phyloP scores from a whole-genome alignment of 2,113 vertebrate species.

The Turdus rufiventris region DNA sequence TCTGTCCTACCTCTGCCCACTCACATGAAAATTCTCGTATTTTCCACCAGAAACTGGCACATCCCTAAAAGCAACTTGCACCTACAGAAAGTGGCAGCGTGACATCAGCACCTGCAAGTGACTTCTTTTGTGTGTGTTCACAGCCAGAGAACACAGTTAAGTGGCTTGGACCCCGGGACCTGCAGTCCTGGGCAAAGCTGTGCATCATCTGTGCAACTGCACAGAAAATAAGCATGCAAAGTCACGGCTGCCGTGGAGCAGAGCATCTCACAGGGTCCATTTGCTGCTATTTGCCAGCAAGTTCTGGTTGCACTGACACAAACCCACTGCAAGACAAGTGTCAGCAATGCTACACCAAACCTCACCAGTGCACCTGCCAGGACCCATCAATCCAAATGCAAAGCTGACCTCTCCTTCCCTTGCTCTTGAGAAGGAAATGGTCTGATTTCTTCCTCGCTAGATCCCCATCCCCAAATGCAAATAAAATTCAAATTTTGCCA shows the following conservation, averaged over 20 bases:
- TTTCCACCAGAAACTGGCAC: background rate
- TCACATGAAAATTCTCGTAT: background rate
- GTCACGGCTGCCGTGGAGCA: background rate
- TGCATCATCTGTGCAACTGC: background rate
- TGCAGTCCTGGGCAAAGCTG: background rate
- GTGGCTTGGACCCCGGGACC: background rate
- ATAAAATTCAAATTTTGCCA: background rate
- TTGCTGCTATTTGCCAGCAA: background rate
- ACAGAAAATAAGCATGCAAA: background rate
- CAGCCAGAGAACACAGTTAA: background rate
- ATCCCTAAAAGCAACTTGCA: background rate
- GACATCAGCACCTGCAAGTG: background rate
- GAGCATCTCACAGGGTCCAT: background rate
- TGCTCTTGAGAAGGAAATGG: background rate
- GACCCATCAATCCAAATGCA: background rate
- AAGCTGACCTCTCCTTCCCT: background rate
- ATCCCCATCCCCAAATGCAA: background rate
- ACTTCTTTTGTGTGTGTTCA: background rate
- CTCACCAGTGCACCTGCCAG: background rate
- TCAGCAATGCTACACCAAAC: accelerated
- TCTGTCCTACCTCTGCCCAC: background rate
- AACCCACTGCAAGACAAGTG: background rate
- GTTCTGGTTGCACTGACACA: background rate
- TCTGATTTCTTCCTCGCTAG: background rate
- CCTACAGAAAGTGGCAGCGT: background rate